phyloP scores from a whole-genome alignment of 2,113 vertebrate genomes.

The Mesitornis unicolor region DNA sequence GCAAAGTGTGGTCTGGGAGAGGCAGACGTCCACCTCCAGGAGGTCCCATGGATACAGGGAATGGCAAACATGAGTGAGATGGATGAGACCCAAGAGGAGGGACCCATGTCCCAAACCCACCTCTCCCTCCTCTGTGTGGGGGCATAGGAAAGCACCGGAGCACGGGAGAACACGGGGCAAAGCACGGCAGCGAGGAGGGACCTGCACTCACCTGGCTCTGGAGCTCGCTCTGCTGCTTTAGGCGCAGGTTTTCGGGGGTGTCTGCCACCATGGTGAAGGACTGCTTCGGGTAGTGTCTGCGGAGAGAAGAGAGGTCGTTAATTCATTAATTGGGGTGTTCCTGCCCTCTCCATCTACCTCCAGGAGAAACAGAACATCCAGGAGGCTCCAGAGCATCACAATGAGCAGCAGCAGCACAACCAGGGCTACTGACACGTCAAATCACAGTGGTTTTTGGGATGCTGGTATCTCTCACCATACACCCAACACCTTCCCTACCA shows the following conservation, averaged over 20 bases:
- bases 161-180: background rate
- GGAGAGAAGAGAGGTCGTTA: background rate
- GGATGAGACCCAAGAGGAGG: accelerated
- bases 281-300: slow-evolving; percentile 96
- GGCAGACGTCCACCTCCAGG: accelerated
- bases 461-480: accelerated
- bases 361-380: too few species aligned
- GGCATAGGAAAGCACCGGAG: background rate
- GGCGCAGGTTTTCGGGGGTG: slow-evolving; percentile 95
- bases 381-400: accelerated
- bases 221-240: slow-evolving; percentile 95
- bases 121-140: background rate
- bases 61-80: background rate
- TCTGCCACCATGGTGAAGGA: slow-evolving; percentile 94
- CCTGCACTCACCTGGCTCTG: slow-evolving; percentile 88
- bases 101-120: accelerated
- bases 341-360: too few species aligned
- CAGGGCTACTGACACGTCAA: accelerated
- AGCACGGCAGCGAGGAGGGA: background rate
- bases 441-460: too few species aligned
- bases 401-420: accelerated
- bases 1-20: background rate
- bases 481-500: background rate
- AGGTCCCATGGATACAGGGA: background rate
- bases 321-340: too few species aligned